Percentiles rank a stretch among this genome's conserved stretches.
Conservation (phyloP, 2,888 invertebrate species). For the Timema cristinae region DNA sequence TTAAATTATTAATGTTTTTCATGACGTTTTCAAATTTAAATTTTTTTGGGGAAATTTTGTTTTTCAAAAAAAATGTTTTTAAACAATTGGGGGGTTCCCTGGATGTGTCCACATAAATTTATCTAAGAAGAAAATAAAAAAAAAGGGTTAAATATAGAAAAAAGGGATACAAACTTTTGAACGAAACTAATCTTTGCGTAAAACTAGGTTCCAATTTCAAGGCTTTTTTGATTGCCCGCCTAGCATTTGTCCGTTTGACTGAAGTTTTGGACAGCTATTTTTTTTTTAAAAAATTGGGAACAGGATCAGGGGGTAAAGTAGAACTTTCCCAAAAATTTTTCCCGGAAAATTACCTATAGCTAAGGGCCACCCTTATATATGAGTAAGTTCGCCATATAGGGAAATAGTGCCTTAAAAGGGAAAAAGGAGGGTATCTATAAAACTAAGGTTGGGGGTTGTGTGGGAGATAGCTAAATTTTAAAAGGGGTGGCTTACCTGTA, state of each 20-base stretch:
- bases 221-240: background rate
- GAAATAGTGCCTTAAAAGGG: no score
- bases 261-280: background rate
- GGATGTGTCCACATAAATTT: background rate
- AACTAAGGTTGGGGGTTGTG: no score
- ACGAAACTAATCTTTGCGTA: background rate
- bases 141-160: background rate
- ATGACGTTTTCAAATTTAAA: background rate
- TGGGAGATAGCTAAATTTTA: no score
- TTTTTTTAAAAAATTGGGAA: background rate
- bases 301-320: background rate
- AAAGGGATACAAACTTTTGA: background rate
- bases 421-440: no score
- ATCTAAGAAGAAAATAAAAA: background rate
- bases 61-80: no score
- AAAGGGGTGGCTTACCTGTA: no score
- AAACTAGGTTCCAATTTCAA: no score
- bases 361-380: no score
- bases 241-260: background rate
- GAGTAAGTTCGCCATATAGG: no score
- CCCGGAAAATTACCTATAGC: no score
- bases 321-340: background rate
- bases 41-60: background rate
- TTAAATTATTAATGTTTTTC: background rate
- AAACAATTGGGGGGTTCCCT: constrained; percentile 5